These are phyloP conservation scores for Bursaphelenchus mucronatus DNA, from an alignment of 1,140 invertebrate genomes.

Conservation along the genomic window DNA sequence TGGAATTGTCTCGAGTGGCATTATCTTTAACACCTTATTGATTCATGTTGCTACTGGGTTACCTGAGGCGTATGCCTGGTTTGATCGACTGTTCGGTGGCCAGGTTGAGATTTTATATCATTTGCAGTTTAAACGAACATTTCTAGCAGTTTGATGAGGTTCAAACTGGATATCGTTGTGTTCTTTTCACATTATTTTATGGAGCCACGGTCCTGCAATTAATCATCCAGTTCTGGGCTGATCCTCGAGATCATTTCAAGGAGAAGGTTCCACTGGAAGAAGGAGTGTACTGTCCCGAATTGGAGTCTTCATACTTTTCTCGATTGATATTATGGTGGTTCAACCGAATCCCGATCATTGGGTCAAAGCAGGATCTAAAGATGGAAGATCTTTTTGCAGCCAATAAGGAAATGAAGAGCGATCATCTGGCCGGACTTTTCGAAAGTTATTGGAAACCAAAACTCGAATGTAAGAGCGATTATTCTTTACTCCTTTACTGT, in stretches of 20 bases:
- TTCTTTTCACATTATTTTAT: constrained; percentile 45
- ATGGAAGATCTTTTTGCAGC: constrained; percentile 54
- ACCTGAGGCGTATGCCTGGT: constrained; percentile 47
- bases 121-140: no score
- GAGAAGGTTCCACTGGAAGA: constrained; percentile 13
- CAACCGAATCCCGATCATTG: constrained; percentile 48
- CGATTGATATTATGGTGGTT: constrained; percentile 59
- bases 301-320: constrained; percentile 22
- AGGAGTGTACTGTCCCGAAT: constrained; percentile 42
- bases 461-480: constrained; percentile 38
- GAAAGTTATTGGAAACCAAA: constrained; percentile 47
- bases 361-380: constrained; percentile 49
- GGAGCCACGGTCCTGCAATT: constrained; percentile 28
- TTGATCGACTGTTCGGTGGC: constrained; percentile 21
- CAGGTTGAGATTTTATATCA: neutral
- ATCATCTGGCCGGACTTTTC: constrained; percentile 43
- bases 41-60: constrained; percentile 48
- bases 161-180: constrained; percentile 19
- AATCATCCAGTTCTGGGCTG: constrained; percentile 44
- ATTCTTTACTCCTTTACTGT: constrained; percentile 21
- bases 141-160: neutral
- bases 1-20: constrained; percentile 28
- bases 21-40: constrained; percentile 50
- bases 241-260: constrained; percentile 22
- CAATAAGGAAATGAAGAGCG: constrained; percentile 41